These are phyloP conservation scores for Drosophila dives DNA, from an alignment of 2,888 invertebrate species.

Conservation along the genomic window DNA sequence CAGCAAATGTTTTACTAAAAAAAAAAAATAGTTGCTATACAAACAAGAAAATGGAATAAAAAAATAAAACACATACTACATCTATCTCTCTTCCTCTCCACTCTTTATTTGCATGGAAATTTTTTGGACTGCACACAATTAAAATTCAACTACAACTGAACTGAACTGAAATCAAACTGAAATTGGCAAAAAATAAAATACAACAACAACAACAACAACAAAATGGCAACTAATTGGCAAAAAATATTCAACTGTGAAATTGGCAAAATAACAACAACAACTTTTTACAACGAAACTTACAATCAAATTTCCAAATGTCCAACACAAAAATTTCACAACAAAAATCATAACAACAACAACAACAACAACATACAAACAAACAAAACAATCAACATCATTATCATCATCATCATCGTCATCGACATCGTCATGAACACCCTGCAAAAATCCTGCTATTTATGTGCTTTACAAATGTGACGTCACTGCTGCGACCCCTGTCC, in stretches of 20 bases:
- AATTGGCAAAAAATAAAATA: constrained; percentile 56
- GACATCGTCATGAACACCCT: constrained; percentile 67
- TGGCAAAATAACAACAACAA: constrained; percentile 44
- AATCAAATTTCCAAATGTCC: constrained; percentile 23
- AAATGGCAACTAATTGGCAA: constrained; percentile 71
- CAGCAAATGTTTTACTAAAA: constrained; percentile 21
- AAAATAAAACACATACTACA: constrained; percentile 31
- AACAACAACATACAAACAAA: constrained; percentile 49
- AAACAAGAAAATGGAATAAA: background rate
- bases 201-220: constrained; percentile 32
- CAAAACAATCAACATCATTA: constrained; percentile 20
- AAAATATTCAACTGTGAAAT: constrained; percentile 68
- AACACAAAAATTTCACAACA: constrained; percentile 48
- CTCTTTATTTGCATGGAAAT: constrained; percentile 66
- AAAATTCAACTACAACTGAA: constrained; percentile 47
- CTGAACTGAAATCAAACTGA: constrained; percentile 30
- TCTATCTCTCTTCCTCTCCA: constrained; percentile 23
- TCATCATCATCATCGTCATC: constrained; percentile 34
- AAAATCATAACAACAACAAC: constrained; percentile 59
- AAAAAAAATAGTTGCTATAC: background rate
- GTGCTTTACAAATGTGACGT: constrained; percentile 69
- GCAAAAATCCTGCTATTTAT: constrained; percentile 78
- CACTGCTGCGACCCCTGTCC: constrained; percentile 50
- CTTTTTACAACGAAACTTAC: constrained; percentile 20
- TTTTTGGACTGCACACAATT: constrained; percentile 52